phyloP scores from a whole-genome alignment of 2,888 invertebrate genomes.

The Lasius fuliginosus region DNA sequence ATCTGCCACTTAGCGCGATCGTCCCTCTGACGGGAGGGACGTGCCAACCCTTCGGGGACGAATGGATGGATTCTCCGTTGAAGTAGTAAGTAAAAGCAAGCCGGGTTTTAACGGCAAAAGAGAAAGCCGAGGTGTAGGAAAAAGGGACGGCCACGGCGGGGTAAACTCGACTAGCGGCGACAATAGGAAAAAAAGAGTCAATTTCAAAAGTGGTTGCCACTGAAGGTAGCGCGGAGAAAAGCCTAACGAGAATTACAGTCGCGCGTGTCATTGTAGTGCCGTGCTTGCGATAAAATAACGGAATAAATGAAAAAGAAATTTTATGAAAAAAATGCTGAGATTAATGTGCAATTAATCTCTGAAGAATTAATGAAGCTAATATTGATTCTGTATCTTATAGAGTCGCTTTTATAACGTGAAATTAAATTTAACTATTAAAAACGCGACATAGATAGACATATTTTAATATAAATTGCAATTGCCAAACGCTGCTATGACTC shows the following conservation, averaged over 20 bases:
- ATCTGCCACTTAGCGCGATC: conserved; percentile 70
- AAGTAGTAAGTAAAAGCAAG: conserved; percentile 54
- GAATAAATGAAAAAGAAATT: background rate
- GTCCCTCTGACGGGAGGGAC: conserved; percentile 47
- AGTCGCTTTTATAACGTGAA: background rate
- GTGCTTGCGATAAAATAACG: conserved; percentile 27
- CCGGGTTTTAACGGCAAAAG: conserved; percentile 39
- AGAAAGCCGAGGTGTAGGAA: background rate
- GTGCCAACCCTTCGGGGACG: conserved; percentile 66
- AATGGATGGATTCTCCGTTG: conserved; percentile 59
- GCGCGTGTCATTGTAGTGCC: background rate
- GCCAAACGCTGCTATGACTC: background rate
- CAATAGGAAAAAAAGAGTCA: conserved; percentile 47
- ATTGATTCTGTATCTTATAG: background rate
- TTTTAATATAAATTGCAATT: background rate
- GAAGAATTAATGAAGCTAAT: background rate
- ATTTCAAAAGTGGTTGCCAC: conserved; percentile 56
- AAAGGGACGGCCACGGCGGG: background rate
- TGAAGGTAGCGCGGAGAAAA: background rate
- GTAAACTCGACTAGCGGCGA: conserved; percentile 20
- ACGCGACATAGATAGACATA: background rate
- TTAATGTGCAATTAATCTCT: conserved; percentile 4
- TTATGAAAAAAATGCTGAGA: background rate
- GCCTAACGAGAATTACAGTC: conserved; percentile 37
- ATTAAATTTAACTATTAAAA: background rate